Evolutionary conservation across 23 tunicate genomes (phyloP), one percentile per base, ranked within the genome.

Genomic region (Trididemnum nubilum): DNA sequence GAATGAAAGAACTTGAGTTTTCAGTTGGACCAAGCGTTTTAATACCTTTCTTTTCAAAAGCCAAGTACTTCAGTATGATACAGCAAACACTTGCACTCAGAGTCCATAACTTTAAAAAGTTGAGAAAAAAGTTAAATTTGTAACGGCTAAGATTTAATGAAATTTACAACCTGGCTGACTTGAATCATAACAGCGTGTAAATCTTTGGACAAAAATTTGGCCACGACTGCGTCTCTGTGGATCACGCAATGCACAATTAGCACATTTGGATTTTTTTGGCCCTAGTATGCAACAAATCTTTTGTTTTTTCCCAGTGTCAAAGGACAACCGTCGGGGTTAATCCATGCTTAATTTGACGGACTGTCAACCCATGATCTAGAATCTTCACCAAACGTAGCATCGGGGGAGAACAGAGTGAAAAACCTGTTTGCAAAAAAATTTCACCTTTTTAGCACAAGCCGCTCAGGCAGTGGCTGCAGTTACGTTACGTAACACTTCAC

Each of bases 1-100:
- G 69, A 82, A 82, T 34, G 86, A 82, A 82, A 71, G 36, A 82
- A 82, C 86, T 82, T 82, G 79, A 82, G 86, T 51, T 82, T 82
- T 82, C 69, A 82, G 73, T n/a, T 71, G 86, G 70, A 82, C 79
- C 86, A 82, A 35, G 70, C 79, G 86, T 72, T 82, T 82, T 71
- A 82, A 70, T 39, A 72, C 86, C 86, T 82, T 82, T 82, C 79
- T 79, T 82, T 82, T 82, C 44, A 79, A 82, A 82, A 82, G 79
- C 86, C 86, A 82, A 52, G 79, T 35, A 73, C 81, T 58, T 83
- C 81, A 37, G 73, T 83, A 59, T 83, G 87, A 83, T 73, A 61
- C 81, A 73, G 87, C 81, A 73, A 74, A 59, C 81, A 73, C 69
- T 73, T 23, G 87, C 74, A 58, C 67, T 83, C 87, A 58, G 87